Conservation (phyloP, 2,797 vertebrate genomes). For the Pteropus rufus region DNA sequence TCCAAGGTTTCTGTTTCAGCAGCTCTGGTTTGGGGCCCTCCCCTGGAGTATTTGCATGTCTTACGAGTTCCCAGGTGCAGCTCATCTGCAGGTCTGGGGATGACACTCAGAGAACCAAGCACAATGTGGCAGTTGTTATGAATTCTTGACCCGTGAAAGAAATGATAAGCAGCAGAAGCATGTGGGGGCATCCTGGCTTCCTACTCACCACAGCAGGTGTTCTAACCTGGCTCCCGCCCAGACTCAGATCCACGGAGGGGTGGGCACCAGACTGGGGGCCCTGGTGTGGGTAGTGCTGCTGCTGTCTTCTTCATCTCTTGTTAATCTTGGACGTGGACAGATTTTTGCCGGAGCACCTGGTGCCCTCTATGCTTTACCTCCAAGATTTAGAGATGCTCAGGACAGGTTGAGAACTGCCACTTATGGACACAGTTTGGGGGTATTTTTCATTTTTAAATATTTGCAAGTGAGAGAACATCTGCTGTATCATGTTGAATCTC, state of each 20-base stretch:
- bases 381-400: background rate
- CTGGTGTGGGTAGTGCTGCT: accelerated
- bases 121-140: background rate
- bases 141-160: background rate
- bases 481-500: background rate
- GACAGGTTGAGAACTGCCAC: background rate
- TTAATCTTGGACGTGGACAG: background rate
- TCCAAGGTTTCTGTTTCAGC: background rate
- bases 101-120: background rate
- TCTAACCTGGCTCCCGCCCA: background rate
- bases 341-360: background rate
- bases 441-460: background rate
- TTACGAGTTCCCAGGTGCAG: background rate
- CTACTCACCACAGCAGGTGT: background rate
- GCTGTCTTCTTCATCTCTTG: background rate
- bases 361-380: background rate
- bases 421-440: background rate
- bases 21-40: background rate
- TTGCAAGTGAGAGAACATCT: background rate
- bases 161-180: background rate
- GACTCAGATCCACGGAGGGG: background rate
- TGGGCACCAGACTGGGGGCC: too few relatives aligned
- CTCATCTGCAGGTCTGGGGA: background rate
- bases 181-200: background rate
- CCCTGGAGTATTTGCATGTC: background rate